Evolutionary conservation across 2,797 vertebrate genomes (phyloP).

Genomic region (Alcedo atthis): DNA sequence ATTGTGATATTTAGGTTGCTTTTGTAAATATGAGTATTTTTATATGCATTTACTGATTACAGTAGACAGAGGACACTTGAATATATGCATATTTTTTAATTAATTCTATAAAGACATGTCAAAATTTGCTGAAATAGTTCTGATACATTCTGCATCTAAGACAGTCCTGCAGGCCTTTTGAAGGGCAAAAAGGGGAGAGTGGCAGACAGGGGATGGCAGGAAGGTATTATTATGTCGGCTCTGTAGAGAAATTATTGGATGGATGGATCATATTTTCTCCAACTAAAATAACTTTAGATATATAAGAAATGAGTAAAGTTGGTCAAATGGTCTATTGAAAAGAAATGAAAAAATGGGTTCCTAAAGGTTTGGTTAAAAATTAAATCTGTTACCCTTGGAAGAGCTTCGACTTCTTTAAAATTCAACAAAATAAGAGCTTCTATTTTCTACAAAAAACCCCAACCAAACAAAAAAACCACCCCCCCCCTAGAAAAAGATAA

Average conservation of each 20-base stretch:
- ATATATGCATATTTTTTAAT: neutral
- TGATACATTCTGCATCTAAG: neutral
- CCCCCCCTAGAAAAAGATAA: too few species aligned
- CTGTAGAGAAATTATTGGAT: neutral
- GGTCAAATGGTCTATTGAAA: neutral
- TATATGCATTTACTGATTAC: neutral
- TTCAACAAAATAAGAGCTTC: neutral
- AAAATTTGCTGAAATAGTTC: neutral
- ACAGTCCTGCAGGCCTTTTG: neutral
- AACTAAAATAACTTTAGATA: neutral
- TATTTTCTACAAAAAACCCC: neutral
- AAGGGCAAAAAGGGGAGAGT: neutral
- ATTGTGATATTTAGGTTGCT: neutral
- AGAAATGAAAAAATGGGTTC: neutral
- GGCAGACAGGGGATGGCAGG: neutral
- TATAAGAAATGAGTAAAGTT: neutral
- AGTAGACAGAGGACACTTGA: neutral
- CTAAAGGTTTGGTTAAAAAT: neutral
- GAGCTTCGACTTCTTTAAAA: neutral
- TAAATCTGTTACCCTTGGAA: neutral
- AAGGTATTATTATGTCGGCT: neutral
- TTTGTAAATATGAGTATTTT: neutral
- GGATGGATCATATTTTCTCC: neutral
- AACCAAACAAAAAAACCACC: too few species aligned
- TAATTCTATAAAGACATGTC: neutral